Evolutionary conservation across 2,113 vertebrate genomes (phyloP).

Genomic region (Chascanopsetta lugubris): DNA sequence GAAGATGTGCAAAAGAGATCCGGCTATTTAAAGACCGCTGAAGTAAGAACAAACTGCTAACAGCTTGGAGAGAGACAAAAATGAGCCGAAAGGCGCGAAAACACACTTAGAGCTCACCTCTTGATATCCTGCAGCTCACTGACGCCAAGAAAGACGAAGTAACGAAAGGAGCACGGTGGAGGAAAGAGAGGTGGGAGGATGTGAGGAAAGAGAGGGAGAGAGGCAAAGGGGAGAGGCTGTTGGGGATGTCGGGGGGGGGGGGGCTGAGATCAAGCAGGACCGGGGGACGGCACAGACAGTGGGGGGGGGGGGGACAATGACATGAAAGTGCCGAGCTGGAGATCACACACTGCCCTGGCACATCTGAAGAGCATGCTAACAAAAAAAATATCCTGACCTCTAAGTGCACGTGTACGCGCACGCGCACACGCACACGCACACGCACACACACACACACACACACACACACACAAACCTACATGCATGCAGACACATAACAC

Average conservation of each 20-base stretch:
- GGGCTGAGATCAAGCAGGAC: slow-evolving; percentile 66
- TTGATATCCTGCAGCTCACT: not conserved
- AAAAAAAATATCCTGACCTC: slow-evolving; percentile 74
- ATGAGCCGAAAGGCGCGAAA: not conserved
- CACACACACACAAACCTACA: not conserved
- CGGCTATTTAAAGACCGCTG: no score
- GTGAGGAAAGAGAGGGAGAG: not conserved
- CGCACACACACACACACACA: slow-evolving; percentile 15
- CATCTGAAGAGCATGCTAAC: slow-evolving; percentile 73
- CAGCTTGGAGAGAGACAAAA: no score
- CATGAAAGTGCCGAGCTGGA: slow-evolving; percentile 76
- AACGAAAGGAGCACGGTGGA: not conserved
- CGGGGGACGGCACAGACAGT: slow-evolving; percentile 46
- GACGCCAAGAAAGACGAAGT: no score
- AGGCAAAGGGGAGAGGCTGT: slow-evolving; percentile 11
- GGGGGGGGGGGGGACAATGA: slow-evolving; percentile 72
- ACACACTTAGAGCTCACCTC: not conserved
- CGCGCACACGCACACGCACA: slow-evolving; percentile 19
- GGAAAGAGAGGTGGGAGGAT: slow-evolving; percentile 5
- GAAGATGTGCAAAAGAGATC: no score
- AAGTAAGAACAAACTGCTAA: no score
- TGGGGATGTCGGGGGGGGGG: slow-evolving; percentile 39
- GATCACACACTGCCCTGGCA: slow-evolving; percentile 72
- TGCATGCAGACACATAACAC: slow-evolving; percentile 13
- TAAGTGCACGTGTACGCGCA: slow-evolving; percentile 30